Base-by-base conservation (phyloP, 2,797 vertebrate genomes). In the Leptodactylus fallax region DNA sequence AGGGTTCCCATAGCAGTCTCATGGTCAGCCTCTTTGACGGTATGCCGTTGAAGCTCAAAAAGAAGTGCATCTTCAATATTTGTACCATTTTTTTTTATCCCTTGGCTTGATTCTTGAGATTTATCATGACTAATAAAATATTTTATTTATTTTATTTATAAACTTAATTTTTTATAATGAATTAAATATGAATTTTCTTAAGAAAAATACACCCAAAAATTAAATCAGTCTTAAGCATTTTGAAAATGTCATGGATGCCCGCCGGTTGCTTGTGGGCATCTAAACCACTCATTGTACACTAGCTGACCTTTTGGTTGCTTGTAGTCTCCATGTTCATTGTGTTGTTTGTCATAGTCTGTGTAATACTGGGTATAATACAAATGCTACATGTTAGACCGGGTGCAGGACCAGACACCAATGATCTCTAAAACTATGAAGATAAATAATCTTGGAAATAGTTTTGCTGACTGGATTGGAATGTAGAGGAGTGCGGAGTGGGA, bases 281-380 rank as follows among this genome's bases (percentile, higher is more conserved):
- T 56, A 58, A 49, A 17, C 36, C 9, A 21, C n/a, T 58, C 23
- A 45, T 21, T 79, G 23, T 58, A 25, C 51, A 60, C 53, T 14
- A 11, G 17, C 81, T 87, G 87, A 87, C 87, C 87, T 87, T 87
- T 87, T 27, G 51, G 17, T 47, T 25, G 7, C 81, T 79, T 51
- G 36, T 61, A 56, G 3, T 7, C 17, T 60, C 23, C 67, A 16
- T 79, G 55, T 69, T 58, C 23, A 58, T 63, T 71, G 58, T 69
- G 23, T 83, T 5, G 13, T 72, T 72, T 85, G 83, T 85, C 65
- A 61, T 71, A 51, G 61, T 74, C 36, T 23, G 78, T 81, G 83
- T 56, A 63, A 60, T 60, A 76, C 25, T n/a, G 63, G 27, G 19
- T 56, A 77, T 76, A 85, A 88, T 76, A 85, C 19, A 85, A 85